Evolutionary conservation across 2,888 invertebrate genomes (phyloP), one percentile per base, ranked within the genome.

Genomic region (Polylopha cassiicola): DNA sequence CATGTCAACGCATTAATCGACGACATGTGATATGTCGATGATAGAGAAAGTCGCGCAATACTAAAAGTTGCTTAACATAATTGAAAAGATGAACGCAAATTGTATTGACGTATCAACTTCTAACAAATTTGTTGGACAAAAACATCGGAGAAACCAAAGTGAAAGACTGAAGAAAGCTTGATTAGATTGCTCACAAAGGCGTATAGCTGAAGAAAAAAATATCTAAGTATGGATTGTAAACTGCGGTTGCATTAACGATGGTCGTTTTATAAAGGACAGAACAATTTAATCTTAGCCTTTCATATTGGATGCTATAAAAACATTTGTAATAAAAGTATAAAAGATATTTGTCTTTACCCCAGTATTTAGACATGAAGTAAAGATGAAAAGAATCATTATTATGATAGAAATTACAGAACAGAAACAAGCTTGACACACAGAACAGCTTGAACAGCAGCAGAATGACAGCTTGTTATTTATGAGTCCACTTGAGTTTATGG

Each of bases 71-170:
- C 39, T 39, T 11, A 28, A 22, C 41, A 41, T 30, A 30, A 20
- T 41, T 41, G 41, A 30, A 41, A 41, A 34, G 30, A 5, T 26
- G 16, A 11, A 36, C 36, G 36, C 30, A 36, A 26, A 41, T 41
- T 41, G 36, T 21, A 26, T 9, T 41, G 41, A 41, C 41, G 36
- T 41, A 20, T 34, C 37, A 11, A 15, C 33, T 39, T 39, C 34
- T 39, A 34, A 34, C 29, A 17, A 32, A 36, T 41, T 36, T 16
- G 11, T 24, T 9, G 11, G 24, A 26, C 24, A 41, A 41, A 41
- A 41, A 36, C n/a, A 29, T 24, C 26, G 18, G 41, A 28, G 39
- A 41, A 41, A 41, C 41, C 21, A 8, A 24, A 26, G 41, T 26
- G 41, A 36, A 41, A 39, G 23, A 23, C 41, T 41, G 41, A 26